Percentiles rank a stretch among this genome's conserved stretches.
These are phyloP conservation scores for Neoitamus cyanurus DNA, from an alignment of 2,888 invertebrate species.

Conservation along the genomic window DNA sequence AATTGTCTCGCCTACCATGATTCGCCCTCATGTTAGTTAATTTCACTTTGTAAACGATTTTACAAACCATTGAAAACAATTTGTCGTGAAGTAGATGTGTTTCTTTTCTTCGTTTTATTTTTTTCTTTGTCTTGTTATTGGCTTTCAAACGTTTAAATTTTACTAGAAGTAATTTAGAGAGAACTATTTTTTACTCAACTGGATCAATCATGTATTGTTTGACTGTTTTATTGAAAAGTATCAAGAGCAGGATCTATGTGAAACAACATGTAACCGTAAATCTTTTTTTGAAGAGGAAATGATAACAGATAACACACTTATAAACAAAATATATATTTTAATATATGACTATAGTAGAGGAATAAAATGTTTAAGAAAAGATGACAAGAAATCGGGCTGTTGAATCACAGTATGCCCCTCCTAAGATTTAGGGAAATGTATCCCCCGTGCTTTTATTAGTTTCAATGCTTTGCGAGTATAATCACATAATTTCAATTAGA, in stretches of 20 bases:
- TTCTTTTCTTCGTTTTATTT: not conserved
- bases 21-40: slow-evolving; percentile 28
- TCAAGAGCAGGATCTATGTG: slow-evolving; percentile 29
- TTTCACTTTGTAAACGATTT: slow-evolving; percentile 21
- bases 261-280: slow-evolving; percentile 10
- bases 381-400: slow-evolving; percentile 53
- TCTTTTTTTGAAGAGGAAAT: slow-evolving; percentile 25
- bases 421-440: slow-evolving; percentile 2
- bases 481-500: not conserved
- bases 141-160: slow-evolving; percentile 44
- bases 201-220: not conserved
- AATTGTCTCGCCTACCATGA: slow-evolving; percentile 7
- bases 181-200: not conserved
- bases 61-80: not conserved
- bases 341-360: slow-evolving; percentile 29
- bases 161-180: slow-evolving; percentile 7
- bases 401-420: slow-evolving; percentile 54
- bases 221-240: slow-evolving; percentile 31
- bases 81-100: not conserved
- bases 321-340: slow-evolving; percentile 47
- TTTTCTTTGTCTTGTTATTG: slow-evolving; percentile 21
- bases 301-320: slow-evolving; percentile 40
- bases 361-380: slow-evolving; percentile 44
- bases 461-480: slow-evolving; percentile 9
- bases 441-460: not conserved